These are phyloP conservation scores for Temnothorax unifasciatus DNA, from an alignment of 2,888 invertebrate species.

Conservation along the genomic window DNA sequence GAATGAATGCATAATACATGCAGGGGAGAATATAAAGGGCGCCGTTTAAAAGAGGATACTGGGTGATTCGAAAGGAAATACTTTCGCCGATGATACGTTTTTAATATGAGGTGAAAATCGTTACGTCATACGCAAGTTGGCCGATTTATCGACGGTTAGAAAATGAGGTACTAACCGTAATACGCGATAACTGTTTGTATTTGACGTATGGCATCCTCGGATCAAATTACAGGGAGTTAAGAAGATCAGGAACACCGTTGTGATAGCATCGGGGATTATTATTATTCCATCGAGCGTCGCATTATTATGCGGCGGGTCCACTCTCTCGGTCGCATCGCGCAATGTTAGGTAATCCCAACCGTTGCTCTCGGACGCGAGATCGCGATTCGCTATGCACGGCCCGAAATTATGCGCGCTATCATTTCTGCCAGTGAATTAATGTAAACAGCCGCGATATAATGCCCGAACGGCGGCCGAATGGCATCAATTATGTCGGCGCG, in stretches of 20 bases:
- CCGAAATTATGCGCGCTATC: conserved; percentile 57
- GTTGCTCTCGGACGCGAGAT: conserved; percentile 19
- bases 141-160: neutral
- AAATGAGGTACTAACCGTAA: neutral
- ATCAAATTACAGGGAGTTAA: conserved; percentile 40
- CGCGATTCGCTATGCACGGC: conserved; percentile 34
- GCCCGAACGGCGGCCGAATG: conserved; percentile 49
- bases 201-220: neutral
- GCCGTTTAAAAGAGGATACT: neutral
- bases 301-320: conserved; percentile 40
- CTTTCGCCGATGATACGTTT: neutral
- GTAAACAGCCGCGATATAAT: conserved; percentile 55
- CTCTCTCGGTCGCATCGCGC: conserved; percentile 9
- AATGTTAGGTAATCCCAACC: conserved; percentile 51
- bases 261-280: conserved; percentile 42
- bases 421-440: conserved; percentile 54
- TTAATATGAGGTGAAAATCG: neutral
- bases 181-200: conserved; percentile 7
- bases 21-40: neutral
- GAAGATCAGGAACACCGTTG: conserved; percentile 30
- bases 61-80: neutral
- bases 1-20: conserved; percentile 19
- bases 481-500: conserved; percentile 55
- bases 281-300: conserved; percentile 47
- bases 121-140: neutral